These are phyloP conservation scores for Varecia variegata DNA, from an alignment of 2,797 vertebrate species.

Conservation along the genomic window DNA sequence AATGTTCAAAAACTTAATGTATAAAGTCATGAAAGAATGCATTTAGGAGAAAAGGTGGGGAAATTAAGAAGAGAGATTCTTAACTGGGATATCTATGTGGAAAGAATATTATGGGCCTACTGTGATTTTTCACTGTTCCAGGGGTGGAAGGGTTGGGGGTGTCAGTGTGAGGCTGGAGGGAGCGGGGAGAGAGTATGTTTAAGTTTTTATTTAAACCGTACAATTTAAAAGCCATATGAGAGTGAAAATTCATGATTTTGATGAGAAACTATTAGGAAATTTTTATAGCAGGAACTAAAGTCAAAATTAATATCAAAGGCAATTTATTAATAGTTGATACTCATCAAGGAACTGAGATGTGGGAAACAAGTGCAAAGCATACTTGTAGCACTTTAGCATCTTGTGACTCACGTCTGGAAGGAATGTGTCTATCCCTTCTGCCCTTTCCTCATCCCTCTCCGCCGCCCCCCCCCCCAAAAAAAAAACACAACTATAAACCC, in stretches of 20 bases:
- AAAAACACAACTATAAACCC: neutral
- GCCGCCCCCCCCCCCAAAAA: rapidly evolving
- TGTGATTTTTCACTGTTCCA: neutral
- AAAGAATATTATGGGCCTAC: neutral
- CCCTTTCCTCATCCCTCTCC: too few species aligned
- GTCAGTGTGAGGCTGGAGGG: neutral
- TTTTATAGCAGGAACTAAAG: neutral
- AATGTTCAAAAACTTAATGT: neutral
- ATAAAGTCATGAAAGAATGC: neutral
- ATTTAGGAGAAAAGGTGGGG: neutral
- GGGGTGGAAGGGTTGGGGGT: neutral
- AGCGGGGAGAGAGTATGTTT: neutral
- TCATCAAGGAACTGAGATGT: neutral
- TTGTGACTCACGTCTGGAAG: neutral
- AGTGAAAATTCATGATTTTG: neutral
- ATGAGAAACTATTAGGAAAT: neutral
- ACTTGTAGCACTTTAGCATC: neutral
- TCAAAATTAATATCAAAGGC: neutral
- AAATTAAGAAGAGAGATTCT: neutral
- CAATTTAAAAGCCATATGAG: neutral
- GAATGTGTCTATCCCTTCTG: neutral
- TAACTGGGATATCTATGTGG: neutral
- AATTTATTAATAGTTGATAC: neutral
- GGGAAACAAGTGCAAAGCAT: neutral
- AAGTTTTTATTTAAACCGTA: neutral